Evolutionary conservation across 1,140 invertebrate genomes (phyloP).

Genomic region (Yoshiicerus persimilis): DNA sequence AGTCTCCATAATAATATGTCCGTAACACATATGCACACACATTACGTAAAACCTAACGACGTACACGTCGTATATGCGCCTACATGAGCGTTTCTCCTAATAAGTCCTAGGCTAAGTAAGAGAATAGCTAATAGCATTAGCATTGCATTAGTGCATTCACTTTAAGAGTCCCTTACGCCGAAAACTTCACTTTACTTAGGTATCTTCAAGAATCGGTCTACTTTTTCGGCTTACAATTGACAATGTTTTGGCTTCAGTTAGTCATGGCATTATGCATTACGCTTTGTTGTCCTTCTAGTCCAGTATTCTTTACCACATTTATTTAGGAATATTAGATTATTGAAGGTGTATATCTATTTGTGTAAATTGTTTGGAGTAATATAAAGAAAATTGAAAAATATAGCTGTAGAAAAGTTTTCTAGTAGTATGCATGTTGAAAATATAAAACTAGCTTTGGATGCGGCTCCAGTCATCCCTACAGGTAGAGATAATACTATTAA

Average conservation of each 20-base stretch:
- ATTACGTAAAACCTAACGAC: background rate
- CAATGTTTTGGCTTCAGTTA: conserved; percentile 10
- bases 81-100: background rate
- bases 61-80: background rate
- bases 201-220: background rate
- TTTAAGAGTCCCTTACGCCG: background rate
- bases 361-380: background rate
- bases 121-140: background rate
- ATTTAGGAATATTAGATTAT: background rate
- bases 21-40: background rate
- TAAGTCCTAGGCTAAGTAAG: background rate
- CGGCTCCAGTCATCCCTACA: background rate
- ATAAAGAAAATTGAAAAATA: too few relatives aligned
- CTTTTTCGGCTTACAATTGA: background rate
- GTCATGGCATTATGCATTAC: background rate
- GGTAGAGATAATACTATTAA: too few relatives aligned
- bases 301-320: background rate
- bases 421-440: too few relatives aligned
- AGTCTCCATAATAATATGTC: background rate
- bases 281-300: background rate
- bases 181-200: background rate
- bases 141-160: background rate
- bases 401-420: too few relatives aligned
- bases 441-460: background rate
- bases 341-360: background rate